Conservation (phyloP, 2,113 vertebrate genomes). For the Amblyornis subalaris region DNA sequence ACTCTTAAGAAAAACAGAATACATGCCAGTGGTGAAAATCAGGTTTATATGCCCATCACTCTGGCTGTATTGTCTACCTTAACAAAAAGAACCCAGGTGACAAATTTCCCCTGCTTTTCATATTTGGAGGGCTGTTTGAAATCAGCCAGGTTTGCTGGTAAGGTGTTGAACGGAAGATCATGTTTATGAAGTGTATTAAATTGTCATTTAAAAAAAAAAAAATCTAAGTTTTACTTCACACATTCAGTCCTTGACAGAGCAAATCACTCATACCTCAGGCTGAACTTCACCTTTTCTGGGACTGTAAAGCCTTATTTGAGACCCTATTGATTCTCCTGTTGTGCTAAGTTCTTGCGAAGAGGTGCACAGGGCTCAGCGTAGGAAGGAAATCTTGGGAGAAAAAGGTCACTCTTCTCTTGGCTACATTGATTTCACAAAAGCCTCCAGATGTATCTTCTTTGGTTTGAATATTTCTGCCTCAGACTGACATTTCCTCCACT, state of each 20-base stretch:
- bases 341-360: background rate
- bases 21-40: background rate
- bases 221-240: background rate
- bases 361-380: background rate
- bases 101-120: background rate
- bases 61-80: background rate
- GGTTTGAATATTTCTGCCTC: background rate
- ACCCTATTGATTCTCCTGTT: background rate
- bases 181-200: background rate
- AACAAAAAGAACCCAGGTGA: background rate
- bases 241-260: background rate
- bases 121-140: background rate
- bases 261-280: background rate
- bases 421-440: background rate
- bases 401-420: background rate
- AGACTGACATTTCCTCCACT: background rate
- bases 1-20: background rate
- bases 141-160: background rate
- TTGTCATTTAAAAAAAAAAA: background rate
- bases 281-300: background rate
- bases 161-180: background rate
- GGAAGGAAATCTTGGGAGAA: background rate
- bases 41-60: background rate
- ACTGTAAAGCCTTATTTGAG: background rate
- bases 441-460: background rate